Evolutionary conservation across 2,113 vertebrate species (phyloP), one percentile per base, ranked within the genome.

Genomic region (Cyanoliseus patagonus): DNA sequence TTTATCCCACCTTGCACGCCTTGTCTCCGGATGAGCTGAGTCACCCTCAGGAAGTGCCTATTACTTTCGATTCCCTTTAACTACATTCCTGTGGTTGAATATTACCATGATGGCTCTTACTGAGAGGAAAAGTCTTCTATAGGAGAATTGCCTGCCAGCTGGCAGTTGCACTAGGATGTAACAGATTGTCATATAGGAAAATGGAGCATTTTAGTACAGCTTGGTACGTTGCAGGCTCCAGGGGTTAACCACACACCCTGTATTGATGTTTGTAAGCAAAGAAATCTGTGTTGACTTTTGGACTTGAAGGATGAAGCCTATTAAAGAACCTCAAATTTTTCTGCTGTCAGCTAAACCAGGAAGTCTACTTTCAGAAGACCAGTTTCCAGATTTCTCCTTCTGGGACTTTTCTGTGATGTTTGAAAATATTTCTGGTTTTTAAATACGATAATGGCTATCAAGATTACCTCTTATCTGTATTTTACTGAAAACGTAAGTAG

Each of bases 11-110:
- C 79, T 85, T 30, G 1, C 18, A 6, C 0, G 0, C 70, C 66
- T 31, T 66, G 27, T 62, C 57, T 90, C 76, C 0, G 4, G 27
- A 13, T 57, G 35, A 17, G 27, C 19, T 74, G 63, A 90, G 49
- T 28, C 75, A 88, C 44, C 49, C 67, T 80, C 0, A 0, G 61
- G 83, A 90, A 88, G 74, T 49, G 10, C 24, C 44, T 73, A 52
- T 82, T 82, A 66, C 63, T 90, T 95, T 90, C 63, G 81, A 82
- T 96, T 92, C 80, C 72, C 72, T 86, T 74, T 86, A 80, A 90
- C 85, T 67, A 30, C 46, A n/a, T 81, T 61, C 64, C 44, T 88
- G 44, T 53, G 25, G 59, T 53, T 80, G 72, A 63, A 53, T 83
- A 94, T 88, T 90, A 23, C 35, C 49, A 49, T 68, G 64, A 70